Evolutionary conservation across 2,113 vertebrate genomes (phyloP).

Genomic region (Microcebus jonahi): DNA sequence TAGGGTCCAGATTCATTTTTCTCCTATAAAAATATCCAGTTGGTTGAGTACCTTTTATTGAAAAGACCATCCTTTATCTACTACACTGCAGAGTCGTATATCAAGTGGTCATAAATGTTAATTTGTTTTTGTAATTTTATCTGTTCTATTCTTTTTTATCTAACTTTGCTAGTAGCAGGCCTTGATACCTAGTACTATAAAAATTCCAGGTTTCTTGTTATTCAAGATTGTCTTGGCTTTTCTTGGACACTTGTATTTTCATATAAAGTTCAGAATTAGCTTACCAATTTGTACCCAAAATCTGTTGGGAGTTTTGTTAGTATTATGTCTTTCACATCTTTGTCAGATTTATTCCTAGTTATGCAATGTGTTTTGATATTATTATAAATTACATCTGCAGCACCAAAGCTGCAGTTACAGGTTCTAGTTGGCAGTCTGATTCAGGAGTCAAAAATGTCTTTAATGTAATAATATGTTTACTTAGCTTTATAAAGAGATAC

Average conservation of each 20-base stretch:
- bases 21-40: background rate
- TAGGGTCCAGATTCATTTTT: slow-evolving; percentile 3
- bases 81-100: background rate
- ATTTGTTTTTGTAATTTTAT: slow-evolving; percentile 21
- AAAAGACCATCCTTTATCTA: background rate
- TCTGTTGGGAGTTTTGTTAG: background rate
- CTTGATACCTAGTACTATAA: slow-evolving; percentile 10
- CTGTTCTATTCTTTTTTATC: background rate
- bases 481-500: background rate
- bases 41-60: background rate
- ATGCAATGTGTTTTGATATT: background rate
- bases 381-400: background rate
- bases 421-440: background rate
- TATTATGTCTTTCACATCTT: background rate
- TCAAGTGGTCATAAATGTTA: background rate
- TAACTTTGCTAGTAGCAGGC: background rate
- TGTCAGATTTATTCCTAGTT: background rate
- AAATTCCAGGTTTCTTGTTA: background rate
- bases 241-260: slow-evolving; percentile 10
- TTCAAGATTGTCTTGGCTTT: background rate
- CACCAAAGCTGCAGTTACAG: background rate
- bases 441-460: slow-evolving; percentile 5
- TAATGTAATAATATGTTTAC: background rate
- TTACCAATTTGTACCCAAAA: slow-evolving; percentile 6
- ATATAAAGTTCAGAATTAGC: background rate